Conservation (phyloP, 64 coral and sea anemone species). For the Dendrophyllia cribrosa region DNA sequence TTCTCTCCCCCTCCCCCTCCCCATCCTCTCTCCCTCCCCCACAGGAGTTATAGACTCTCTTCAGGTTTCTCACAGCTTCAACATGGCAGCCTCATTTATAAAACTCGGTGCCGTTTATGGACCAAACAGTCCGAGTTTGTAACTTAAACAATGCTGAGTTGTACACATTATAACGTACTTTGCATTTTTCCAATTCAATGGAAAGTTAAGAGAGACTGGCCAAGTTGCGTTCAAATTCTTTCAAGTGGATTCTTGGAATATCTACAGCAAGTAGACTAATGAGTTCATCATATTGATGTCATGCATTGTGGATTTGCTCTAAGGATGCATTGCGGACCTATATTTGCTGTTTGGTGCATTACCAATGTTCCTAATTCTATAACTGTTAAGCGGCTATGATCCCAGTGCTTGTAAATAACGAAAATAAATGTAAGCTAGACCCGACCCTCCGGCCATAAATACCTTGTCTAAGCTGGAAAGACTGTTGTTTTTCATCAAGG, state of each 20-base stretch:
- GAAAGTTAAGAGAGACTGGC: neutral
- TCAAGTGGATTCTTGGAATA: neutral
- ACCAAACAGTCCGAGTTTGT: neutral
- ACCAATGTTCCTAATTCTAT: no score
- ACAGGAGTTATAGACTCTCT: no score
- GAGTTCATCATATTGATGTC: slow-evolving; percentile 6
- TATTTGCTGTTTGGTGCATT: no score
- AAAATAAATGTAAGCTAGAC: slow-evolving; percentile 2
- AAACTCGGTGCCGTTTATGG: no score
- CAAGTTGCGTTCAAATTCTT: neutral
- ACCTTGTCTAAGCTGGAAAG: slow-evolving; percentile 4
- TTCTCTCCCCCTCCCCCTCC: no score
- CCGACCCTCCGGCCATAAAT: slow-evolving; percentile 3
- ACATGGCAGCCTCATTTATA: no score
- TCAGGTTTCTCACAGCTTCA: no score
- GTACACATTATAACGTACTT: neutral
- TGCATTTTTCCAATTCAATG: neutral
- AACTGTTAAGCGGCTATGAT: no score
- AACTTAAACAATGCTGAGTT: neutral
- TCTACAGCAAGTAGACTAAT: neutral
- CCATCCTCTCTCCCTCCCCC: no score
- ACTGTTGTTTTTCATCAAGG: slow-evolving; percentile 1
- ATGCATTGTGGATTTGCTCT: neutral
- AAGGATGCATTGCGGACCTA: neutral
- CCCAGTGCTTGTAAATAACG: slow-evolving; percentile 1